A percentile compares a stretch with the other conserved stretches of the same genome.
phyloP scores from a whole-genome alignment of 2,888 invertebrate species.

The Cartodere bifasciata region DNA sequence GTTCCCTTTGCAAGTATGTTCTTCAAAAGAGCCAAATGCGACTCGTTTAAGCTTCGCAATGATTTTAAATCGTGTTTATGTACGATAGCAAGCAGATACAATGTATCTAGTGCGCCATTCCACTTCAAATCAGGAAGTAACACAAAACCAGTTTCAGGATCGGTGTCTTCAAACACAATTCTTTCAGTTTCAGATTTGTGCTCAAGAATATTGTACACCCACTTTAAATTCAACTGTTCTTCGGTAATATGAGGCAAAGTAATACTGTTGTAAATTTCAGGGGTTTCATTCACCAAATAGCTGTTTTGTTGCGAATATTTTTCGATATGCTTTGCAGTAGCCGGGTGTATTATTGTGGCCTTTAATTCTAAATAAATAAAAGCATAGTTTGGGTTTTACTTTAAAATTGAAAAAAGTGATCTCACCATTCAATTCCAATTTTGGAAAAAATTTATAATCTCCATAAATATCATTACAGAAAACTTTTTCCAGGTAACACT shows the following conservation, averaged over 20 bases:
- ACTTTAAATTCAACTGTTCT: conserved; percentile 71
- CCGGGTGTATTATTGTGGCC: conserved; percentile 83
- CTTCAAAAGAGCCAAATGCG: conserved; percentile 69
- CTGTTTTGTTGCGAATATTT: conserved; percentile 69
- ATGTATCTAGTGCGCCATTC: conserved; percentile 69
- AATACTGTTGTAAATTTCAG: conserved; percentile 62
- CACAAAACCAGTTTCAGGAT: conserved; percentile 72
- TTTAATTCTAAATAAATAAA: conserved; percentile 56
- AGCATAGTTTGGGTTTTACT: background rate
- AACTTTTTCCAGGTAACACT: conserved; percentile 46
- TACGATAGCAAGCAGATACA: conserved; percentile 77
- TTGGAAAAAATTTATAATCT: conserved; percentile 58
- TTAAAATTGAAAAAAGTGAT: conserved; percentile 10
- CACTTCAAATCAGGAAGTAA: conserved; percentile 92
- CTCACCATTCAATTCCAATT: conserved; percentile 44
- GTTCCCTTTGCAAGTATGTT: conserved; percentile 66
- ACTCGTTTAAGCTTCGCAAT: conserved; percentile 64
- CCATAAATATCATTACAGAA: conserved; percentile 80
- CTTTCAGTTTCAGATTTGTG: conserved; percentile 83
- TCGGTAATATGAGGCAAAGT: conserved; percentile 64
- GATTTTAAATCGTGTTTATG: conserved; percentile 64
- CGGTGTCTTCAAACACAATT: conserved; percentile 69
- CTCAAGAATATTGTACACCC: conserved; percentile 94
- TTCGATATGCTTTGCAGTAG: conserved; percentile 79
- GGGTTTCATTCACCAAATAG: conserved; percentile 74